Conservation (phyloP, 2,888 invertebrate genomes). For the Syritta pipiens region DNA sequence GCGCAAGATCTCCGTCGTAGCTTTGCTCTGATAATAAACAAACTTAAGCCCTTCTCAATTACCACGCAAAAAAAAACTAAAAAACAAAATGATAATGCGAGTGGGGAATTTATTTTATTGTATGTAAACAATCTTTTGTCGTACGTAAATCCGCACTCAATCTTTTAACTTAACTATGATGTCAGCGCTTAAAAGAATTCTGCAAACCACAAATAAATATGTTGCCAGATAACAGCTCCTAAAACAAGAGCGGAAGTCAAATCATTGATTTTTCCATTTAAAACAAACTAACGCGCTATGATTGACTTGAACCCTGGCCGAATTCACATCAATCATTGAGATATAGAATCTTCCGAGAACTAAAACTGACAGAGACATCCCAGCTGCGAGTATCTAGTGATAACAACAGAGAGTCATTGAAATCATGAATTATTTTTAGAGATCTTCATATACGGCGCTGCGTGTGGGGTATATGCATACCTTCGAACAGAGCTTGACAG, state of each 20-base stretch:
- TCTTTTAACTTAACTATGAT: neutral
- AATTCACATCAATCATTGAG: constrained; percentile 35
- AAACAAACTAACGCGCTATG: neutral
- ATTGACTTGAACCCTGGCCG: constrained; percentile 30
- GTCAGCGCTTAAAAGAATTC: constrained; percentile 15
- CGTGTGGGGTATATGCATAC: neutral
- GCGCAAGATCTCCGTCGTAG: no score
- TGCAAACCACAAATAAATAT: constrained; percentile 10
- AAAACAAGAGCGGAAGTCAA: constrained; percentile 22
- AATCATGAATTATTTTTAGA: constrained; percentile 39
- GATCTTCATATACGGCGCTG: neutral
- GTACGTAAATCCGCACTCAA: neutral
- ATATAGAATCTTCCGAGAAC: constrained; percentile 36
- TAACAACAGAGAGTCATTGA: constrained; percentile 28
- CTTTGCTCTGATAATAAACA: no score
- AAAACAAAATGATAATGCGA: neutral
- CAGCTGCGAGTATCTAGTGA: neutral
- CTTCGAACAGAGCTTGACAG: neutral
- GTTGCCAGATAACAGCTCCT: constrained; percentile 2
- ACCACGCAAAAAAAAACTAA: neutral
- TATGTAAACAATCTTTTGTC: no score
- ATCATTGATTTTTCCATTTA: constrained; percentile 28
- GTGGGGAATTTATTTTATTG: no score
- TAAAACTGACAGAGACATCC: constrained; percentile 11
- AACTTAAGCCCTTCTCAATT: no score